Evolutionary conservation across 2,888 invertebrate species (phyloP).

Genomic region (Laspeyria flexula): DNA sequence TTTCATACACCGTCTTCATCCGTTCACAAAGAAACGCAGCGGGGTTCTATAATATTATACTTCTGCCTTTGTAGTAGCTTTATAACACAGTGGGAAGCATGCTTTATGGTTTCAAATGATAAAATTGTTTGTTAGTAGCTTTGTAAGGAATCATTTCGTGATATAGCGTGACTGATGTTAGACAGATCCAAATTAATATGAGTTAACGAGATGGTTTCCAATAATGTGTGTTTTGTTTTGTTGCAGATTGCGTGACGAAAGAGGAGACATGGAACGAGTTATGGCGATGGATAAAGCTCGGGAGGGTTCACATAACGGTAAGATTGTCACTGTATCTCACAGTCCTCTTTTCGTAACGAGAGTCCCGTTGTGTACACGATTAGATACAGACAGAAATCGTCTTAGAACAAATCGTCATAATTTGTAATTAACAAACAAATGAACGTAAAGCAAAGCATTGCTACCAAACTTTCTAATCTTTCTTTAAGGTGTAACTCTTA

Average conservation of each 20-base stretch:
- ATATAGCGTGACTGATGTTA: conserved; percentile 74
- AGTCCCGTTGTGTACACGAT: conserved; percentile 1
- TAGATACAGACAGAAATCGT: background rate
- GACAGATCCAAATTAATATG: conserved; percentile 41
- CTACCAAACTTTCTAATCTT: conserved; percentile 27
- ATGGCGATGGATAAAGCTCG: conserved; percentile 93
- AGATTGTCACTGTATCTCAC: conserved; percentile 57
- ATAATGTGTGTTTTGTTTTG: conserved; percentile 62
- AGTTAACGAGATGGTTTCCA: conserved; percentile 34
- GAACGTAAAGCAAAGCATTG: conserved; percentile 7
- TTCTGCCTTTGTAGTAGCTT: conserved; percentile 82
- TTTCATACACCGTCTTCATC: conserved; percentile 82
- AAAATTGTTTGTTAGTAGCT: conserved; percentile 84
- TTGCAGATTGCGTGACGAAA: conserved; percentile 94
- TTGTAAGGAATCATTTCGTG: conserved; percentile 74
- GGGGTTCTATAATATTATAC: conserved; percentile 84
- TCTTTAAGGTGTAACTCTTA: conserved; percentile 11
- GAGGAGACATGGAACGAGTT: conserved; percentile 93
- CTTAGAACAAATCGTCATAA: conserved; percentile 8
- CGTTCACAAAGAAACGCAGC: conserved; percentile 82
- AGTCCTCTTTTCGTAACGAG: conserved; percentile 21
- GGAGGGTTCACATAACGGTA: conserved; percentile 96
- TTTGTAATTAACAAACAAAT: conserved; percentile 15
- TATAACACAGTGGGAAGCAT: conserved; percentile 80
- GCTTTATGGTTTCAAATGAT: conserved; percentile 86